Percentiles rank a stretch among this genome's conserved stretches.
Evolutionary conservation across 2,888 invertebrate genomes (phyloP).

Genomic region (Lysandra coridon): DNA sequence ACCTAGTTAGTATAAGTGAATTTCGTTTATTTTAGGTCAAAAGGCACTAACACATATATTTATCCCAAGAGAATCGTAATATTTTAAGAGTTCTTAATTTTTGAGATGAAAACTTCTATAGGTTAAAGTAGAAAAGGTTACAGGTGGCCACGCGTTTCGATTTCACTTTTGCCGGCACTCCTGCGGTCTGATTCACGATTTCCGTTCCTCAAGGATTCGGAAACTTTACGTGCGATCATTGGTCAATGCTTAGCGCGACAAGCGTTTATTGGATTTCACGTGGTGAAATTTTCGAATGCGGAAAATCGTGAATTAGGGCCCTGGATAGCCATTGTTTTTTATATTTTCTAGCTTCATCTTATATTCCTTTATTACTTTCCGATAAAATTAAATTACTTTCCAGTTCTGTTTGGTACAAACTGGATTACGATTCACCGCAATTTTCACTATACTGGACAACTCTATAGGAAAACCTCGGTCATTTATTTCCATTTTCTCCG

Average conservation of each 20-base stretch:
- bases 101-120: neutral
- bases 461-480: neutral
- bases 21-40: slow-evolving; percentile 2
- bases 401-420: neutral
- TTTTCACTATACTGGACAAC: neutral
- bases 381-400: neutral
- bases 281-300: too few species aligned
- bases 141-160: too few species aligned
- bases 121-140: too few species aligned
- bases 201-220: too few species aligned
- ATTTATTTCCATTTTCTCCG: neutral
- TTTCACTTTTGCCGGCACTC: too few species aligned
- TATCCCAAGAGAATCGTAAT: neutral
- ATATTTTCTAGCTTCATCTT: neutral
- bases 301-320: too few species aligned
- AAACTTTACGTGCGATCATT: too few species aligned
- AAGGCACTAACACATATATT: neutral
- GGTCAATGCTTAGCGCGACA: too few species aligned
- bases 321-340: neutral
- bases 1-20: neutral
- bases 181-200: too few species aligned
- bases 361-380: neutral
- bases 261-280: too few species aligned
- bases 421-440: neutral
- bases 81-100: neutral